phyloP scores from a whole-genome alignment of 2,797 vertebrate species.

The Chlorospingus semifuscus region DNA sequence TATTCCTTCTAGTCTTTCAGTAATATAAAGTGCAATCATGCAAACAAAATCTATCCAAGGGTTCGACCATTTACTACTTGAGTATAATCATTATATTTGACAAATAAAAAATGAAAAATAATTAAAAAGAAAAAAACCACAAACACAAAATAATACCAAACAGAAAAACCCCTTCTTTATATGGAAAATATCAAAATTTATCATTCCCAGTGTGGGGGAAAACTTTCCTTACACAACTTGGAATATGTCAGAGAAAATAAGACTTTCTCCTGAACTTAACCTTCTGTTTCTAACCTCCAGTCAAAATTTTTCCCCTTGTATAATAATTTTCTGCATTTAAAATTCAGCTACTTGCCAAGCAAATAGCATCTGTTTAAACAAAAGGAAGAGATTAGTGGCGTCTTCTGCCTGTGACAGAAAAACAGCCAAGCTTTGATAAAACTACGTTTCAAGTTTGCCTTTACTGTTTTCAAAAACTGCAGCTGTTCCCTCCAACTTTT shows the following conservation, averaged over 20 bases:
- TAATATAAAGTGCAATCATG: background rate
- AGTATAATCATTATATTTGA: background rate
- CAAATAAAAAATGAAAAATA: background rate
- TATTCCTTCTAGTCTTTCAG: background rate
- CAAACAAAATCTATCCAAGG: background rate
- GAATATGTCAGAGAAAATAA: background rate
- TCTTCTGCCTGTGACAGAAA: background rate
- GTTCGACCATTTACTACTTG: background rate
- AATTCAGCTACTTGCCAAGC: conserved; percentile 19
- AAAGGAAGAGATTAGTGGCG: conserved; percentile 25
- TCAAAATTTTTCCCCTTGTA: background rate
- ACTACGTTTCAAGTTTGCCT: conserved; percentile 1
- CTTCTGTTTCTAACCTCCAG: background rate
- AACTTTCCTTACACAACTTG: background rate
- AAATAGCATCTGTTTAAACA: conserved; percentile 47
- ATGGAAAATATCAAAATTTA: background rate
- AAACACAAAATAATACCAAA: background rate
- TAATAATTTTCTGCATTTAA: background rate
- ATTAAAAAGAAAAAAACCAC: rapidly evolving
- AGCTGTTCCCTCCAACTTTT: conserved; percentile 20
- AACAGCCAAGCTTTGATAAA: conserved; percentile 31
- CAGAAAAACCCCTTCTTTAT: rapidly evolving
- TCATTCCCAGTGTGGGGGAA: background rate
- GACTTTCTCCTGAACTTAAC: background rate
- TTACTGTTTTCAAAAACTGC: conserved; percentile 23